Percentiles rank a stretch among this genome's conserved stretches.
Evolutionary conservation across 1,140 invertebrate species (phyloP).

Genomic region (Doryteuthis pealeii): DNA sequence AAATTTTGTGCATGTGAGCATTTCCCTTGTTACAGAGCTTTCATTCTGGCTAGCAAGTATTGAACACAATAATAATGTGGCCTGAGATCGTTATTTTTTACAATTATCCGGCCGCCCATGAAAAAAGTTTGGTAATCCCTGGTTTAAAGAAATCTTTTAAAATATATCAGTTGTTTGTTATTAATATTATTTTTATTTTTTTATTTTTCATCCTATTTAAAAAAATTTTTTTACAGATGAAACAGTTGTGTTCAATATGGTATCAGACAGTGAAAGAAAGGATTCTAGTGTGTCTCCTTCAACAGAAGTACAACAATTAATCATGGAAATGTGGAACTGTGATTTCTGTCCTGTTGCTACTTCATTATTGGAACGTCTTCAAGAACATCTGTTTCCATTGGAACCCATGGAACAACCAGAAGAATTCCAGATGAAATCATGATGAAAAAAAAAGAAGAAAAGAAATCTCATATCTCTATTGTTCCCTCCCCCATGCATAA

Average conservation of each 20-base stretch:
- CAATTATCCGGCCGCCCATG: too few relatives aligned
- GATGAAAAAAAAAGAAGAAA: not conserved
- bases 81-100: too few relatives aligned
- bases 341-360: constrained; percentile 57
- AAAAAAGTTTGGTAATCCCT: too few relatives aligned
- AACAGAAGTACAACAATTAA: constrained; percentile 42
- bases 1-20: too few relatives aligned
- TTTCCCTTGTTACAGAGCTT: too few relatives aligned
- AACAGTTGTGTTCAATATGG: not conserved
- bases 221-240: not conserved
- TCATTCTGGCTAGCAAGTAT: too few relatives aligned
- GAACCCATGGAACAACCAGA: constrained; percentile 49
- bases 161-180: too few relatives aligned
- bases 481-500: too few relatives aligned
- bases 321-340: constrained; percentile 51
- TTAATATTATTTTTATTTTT: not conserved
- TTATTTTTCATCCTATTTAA: too few relatives aligned
- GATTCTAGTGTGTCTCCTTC: too few relatives aligned
- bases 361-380: constrained; percentile 52
- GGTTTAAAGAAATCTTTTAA: too few relatives aligned
- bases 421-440: not conserved
- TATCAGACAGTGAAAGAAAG: not conserved
- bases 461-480: not conserved
- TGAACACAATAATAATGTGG: too few relatives aligned
- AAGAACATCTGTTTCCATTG: constrained; percentile 50